A percentile compares a stretch with the other conserved stretches of the same genome.
Evolutionary conservation across 2,797 vertebrate genomes (phyloP).

Genomic region (Pseudochromis fuscus): DNA sequence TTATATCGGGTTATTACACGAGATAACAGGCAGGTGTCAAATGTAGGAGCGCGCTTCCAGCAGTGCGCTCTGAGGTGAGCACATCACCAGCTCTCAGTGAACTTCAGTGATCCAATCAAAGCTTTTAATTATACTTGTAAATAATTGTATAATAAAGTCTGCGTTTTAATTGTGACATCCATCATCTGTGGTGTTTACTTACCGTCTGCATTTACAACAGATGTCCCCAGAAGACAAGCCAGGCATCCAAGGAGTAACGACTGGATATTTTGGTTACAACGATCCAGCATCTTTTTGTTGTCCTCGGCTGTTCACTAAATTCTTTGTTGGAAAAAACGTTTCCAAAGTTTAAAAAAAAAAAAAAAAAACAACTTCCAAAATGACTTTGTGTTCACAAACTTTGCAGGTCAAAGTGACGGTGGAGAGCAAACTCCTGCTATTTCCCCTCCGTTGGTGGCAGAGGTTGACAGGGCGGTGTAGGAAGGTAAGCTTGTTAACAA

Average conservation of each 20-base stretch:
- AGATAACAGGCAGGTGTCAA: constrained; percentile 1
- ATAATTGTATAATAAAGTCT: not conserved
- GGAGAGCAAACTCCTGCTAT: constrained; percentile 29
- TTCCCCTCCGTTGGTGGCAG: constrained; percentile 40
- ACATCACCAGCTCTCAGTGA: not conserved
- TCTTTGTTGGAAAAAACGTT: constrained; percentile 24
- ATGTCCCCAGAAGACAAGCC: constrained; percentile 72
- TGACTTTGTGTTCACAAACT: constrained; percentile 8
- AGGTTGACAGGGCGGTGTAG: constrained; percentile 44
- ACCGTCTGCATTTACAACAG: constrained; percentile 86
- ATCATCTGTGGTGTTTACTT: constrained; percentile 66
- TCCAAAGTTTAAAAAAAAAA: too few species aligned
- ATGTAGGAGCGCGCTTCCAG: not conserved
- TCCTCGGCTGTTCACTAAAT: constrained; percentile 39
- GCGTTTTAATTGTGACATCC: not conserved
- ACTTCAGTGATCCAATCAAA: too few species aligned
- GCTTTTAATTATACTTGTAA: not conserved
- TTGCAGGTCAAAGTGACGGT: constrained; percentile 5
- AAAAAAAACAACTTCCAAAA: too few species aligned
- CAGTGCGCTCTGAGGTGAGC: not conserved
- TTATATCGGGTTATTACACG: not conserved
- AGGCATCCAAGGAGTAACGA: constrained; percentile 77
- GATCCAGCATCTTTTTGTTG: constrained; percentile 76
- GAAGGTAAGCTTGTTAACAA: constrained; percentile 48
- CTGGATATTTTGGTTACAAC: constrained; percentile 53